Base-by-base conservation (phyloP, 2,797 vertebrate genomes). In the Sandelia bainsii region DNA sequence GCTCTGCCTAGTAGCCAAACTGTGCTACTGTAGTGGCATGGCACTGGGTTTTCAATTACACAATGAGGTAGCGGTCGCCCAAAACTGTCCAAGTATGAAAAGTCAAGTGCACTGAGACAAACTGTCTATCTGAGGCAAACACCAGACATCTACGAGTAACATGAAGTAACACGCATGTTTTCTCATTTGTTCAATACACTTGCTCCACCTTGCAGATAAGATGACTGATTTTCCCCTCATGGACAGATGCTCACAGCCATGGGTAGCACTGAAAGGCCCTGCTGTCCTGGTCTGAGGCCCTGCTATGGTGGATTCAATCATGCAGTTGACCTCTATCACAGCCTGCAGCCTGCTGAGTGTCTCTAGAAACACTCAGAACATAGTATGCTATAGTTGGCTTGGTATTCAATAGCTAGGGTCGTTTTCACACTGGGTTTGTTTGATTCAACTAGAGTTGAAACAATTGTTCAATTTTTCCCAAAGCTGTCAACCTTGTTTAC, bases 41-140 rank as follows among this genome's bases (percentile, higher is more conserved):
- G 84, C 70, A 25, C 85, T 68, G 89, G 57, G 79, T 86, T 89
- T 92, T 92, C 90, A 92, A 91, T 90, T 91, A 90, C 79, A 77
- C 87, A 74, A 82, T 69, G 69, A 80, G 54, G 70, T 77, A 61
- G 71, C 72, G 1, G 29, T 60, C 59, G 78, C 77, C 73, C 54
- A 60, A 69, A 74, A 62, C 64, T 75, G 72, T 62, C 64, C 8
- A 14, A 82, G 60, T 63, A 63, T 14, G 22, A 61, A 72, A 80
- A 80, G 68, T 69, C 81, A 76, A 70, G 46, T 51, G 59, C 37
- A 19, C 16, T 19, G 12, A 74, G 53, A 58, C 39, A 52, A 59
- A 71, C 49, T 17, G 50, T n/a, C 46, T 60, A 29, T 71, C 8
- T 42, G 19, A 69, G 39, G 62, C 63, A 58, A 72, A 56, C 37